Base-by-base conservation (phyloP, 2,888 invertebrate species). In the Drosophila diplacantha region DNA sequence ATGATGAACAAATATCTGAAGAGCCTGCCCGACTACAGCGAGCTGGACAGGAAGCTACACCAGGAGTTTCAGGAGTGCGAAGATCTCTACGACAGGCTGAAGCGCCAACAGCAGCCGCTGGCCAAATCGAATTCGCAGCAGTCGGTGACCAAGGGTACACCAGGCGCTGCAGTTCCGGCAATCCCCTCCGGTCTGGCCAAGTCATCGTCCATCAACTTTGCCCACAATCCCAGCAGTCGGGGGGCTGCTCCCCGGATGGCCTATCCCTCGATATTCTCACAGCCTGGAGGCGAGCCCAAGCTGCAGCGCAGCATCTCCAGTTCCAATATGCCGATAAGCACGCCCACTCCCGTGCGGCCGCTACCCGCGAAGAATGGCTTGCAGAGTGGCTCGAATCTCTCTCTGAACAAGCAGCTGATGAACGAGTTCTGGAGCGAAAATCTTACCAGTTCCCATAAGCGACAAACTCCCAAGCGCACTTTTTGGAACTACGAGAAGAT, bases 1-100 rank as follows among this genome's bases (percentile, higher is more conserved):
- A 89, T 88, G 84, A 89, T 89, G 89, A 88, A 88, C 69, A 87
- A 88, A 70, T 89, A 89, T 79, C 78, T 89, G n/a, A 87, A 87
- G 73, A 89, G 88, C 73, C 60, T 89, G 57, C 89, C 89, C 49
- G 89, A 89, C 65, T 89, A 89, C 57, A 87, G 85, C 46, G 88
- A 88, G 58, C 61, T 89, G 49, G 88, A 89, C 69, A 85, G 87
- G 26, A 88, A 88, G 69, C 73, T 89, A 61, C 87, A 87, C 69
- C 82, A 87, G 62, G 89, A 88, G 79, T 88, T 88, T 63, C 84
- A 88, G 69, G 89, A 88, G 67, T 89, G 88, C 63, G 88, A 88
- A 61, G 88, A 86, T 68, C 79, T 87, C 8, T 88, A 87, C 55
- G 89, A 89, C 70, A 85, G 86, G 16, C 77, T 89, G 3, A 86